Evolutionary conservation across 2,888 invertebrate species (phyloP), one percentile per base, ranked within the genome.

Genomic region (Euzetes globulus): DNA sequence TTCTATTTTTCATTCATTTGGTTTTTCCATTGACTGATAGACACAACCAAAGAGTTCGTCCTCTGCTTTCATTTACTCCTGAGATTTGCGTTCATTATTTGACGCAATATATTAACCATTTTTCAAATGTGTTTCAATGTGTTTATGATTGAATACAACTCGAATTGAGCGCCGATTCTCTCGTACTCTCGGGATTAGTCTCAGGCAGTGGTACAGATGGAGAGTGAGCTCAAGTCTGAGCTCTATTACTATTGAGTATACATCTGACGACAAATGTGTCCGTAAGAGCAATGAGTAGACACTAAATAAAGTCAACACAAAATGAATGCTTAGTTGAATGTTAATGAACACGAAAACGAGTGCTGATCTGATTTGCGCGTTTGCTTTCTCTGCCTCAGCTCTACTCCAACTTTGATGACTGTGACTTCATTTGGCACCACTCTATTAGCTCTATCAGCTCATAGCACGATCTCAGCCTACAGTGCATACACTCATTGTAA

Each of bases 271-370:
- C 47, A 70, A 70, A 70, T 70, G 45, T 70, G 70, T 70, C 41
- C 47, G n/a, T 47, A 70, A 70, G 45, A 70, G 70, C 1, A 41
- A 70, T 47, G 33, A 37, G 37, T 65, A 65, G 19, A 13, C 25
- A 45, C 60, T 22, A 47, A 41, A 68, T 63, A 65, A 65, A 65
- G 65, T 65, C 65, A 70, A 70, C 47, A 70, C 70, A 70, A 70
- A 70, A 70, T 70, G 41, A 70, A 65, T 65, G 65, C 19, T 65
- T 37, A 65, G 65, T 65, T 65, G 65, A 65, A 65, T 65, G 65
- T 65, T 65, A 65, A 65, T 65, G 65, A 65, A 65, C 65, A 65
- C 65, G 65, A 65, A 65, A 65, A 65, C 65, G 65, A 65, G 65
- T 22, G 37, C 37, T 65, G 65, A 65, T 65, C 65, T 65, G 65